Evolutionary conservation across 2,888 invertebrate genomes (phyloP).

Genomic region (Coenonympha glycerion): DNA sequence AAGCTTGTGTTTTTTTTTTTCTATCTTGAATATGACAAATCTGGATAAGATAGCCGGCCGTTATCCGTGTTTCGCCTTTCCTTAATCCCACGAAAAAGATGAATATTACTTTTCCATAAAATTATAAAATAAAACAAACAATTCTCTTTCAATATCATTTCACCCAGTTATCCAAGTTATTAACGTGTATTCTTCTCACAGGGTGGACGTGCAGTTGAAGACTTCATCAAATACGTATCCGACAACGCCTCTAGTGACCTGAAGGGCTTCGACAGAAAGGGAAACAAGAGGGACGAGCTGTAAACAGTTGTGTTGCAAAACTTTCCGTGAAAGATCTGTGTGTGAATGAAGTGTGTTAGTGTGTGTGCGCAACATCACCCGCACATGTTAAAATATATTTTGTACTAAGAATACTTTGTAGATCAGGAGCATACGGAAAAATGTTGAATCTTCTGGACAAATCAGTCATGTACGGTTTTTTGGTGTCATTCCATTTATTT

Average conservation of each 20-base stretch:
- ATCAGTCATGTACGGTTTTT: background rate
- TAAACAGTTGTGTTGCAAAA: constrained; percentile 50
- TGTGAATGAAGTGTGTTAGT: constrained; percentile 42
- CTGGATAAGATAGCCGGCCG: too few species aligned
- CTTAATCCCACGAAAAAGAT: too few species aligned
- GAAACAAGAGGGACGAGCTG: constrained; percentile 77
- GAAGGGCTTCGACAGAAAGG: constrained; percentile 90
- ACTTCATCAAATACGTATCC: constrained; percentile 96
- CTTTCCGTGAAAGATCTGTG: constrained; percentile 67
- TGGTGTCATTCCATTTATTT: constrained; percentile 27
- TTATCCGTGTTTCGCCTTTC: too few species aligned
- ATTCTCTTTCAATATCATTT: too few species aligned
- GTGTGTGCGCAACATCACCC: constrained; percentile 19
- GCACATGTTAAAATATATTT: constrained; percentile 13
- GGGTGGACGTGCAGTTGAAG: constrained; percentile 94
- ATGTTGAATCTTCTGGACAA: background rate
- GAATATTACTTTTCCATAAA: too few species aligned
- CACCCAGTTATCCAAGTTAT: background rate
- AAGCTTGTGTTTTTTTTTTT: too few species aligned
- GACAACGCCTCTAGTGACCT: constrained; percentile 92
- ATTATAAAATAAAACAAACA: too few species aligned
- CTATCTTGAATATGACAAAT: too few species aligned
- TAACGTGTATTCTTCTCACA: constrained; percentile 49
- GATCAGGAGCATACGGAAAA: background rate
- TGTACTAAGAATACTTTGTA: constrained; percentile 7